These are phyloP conservation scores for Phaenicophaeus curvirostris DNA, from an alignment of 2,797 vertebrate species.

Conservation along the genomic window DNA sequence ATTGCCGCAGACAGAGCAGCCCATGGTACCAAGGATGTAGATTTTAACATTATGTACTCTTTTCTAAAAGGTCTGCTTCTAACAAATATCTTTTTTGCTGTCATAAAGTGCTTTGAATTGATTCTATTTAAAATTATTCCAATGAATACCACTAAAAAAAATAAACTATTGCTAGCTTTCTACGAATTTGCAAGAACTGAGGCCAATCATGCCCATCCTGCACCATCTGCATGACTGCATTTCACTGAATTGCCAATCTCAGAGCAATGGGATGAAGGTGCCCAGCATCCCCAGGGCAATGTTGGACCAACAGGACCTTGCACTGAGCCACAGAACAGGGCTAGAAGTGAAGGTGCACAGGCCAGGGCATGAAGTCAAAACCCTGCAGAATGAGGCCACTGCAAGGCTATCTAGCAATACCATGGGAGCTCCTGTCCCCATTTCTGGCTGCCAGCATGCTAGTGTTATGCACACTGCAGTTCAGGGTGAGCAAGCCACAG, in stretches of 20 bases:
- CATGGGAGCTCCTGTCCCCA: background rate
- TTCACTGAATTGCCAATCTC: background rate
- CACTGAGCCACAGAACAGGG: rapidly evolving
- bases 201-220: background rate
- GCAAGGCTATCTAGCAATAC: background rate
- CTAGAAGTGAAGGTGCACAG: background rate
- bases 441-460: background rate
- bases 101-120: background rate
- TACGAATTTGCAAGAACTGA: background rate
- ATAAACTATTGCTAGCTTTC: background rate
- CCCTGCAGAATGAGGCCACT: background rate
- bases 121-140: background rate
- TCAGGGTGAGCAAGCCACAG: background rate
- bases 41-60: background rate
- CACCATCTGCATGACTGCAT: background rate
- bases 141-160: background rate
- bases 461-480: background rate
- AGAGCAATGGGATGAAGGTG: background rate
- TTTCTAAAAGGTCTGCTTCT: background rate
- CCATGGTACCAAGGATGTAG: background rate
- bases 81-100: background rate
- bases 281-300: background rate
- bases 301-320: background rate
- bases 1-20: background rate
- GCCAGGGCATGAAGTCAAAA: background rate